Percentiles rank a stretch among this genome's conserved stretches.
These are phyloP conservation scores for Mimas tiliae DNA, from an alignment of 2,888 invertebrate species.

Conservation along the genomic window DNA sequence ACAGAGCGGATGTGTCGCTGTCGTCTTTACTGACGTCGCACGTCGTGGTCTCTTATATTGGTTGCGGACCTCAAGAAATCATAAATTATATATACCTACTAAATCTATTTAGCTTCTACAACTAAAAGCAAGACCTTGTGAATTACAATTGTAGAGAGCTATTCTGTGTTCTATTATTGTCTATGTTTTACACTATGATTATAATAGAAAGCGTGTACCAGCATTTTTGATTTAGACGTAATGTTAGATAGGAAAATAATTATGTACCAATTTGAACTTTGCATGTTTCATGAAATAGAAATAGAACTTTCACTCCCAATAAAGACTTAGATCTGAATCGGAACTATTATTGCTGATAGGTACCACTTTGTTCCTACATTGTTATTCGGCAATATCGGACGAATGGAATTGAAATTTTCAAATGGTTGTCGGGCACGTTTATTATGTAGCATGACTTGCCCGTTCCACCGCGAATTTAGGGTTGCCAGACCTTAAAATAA, in stretches of 20 bases:
- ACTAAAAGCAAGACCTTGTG: too few species aligned
- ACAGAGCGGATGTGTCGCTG: too few species aligned
- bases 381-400: constrained; percentile 48
- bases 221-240: neutral
- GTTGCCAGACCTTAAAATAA: too few species aligned
- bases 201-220: neutral
- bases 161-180: too few species aligned
- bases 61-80: too few species aligned
- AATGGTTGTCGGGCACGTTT: constrained; percentile 53
- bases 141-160: too few species aligned
- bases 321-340: constrained; percentile 21
- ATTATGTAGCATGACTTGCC: constrained; percentile 64
- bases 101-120: too few species aligned
- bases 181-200: neutral
- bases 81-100: too few species aligned
- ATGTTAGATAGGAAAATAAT: constrained; percentile 8
- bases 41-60: too few species aligned
- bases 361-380: constrained; percentile 28
- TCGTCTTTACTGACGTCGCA: too few species aligned
- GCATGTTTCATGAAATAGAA: constrained; percentile 24
- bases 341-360: constrained; percentile 28
- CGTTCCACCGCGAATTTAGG: constrained; percentile 46
- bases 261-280: constrained; percentile 19
- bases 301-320: constrained; percentile 22
- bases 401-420: constrained; percentile 56